Conservation (phyloP, 2,113 vertebrate genomes). For the Sorex araneus region DNA sequence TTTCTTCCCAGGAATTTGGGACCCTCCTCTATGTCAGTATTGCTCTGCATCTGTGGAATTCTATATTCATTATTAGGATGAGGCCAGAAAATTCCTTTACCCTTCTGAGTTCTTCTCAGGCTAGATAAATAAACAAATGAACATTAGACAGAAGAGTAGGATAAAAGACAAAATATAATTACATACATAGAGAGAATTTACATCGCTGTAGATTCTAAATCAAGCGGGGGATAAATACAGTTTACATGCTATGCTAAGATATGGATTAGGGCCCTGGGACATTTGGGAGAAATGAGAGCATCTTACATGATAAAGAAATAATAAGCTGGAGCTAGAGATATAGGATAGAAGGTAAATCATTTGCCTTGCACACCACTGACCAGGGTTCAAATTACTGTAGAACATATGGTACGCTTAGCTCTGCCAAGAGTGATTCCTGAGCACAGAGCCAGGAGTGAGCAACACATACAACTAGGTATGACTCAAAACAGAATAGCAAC, state of each 20-base stretch:
- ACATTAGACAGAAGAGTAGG: background rate
- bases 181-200: background rate
- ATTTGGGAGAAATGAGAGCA: background rate
- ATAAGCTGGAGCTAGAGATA: too few species aligned
- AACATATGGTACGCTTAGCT: too few species aligned
- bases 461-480: too few species aligned
- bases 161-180: background rate
- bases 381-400: too few species aligned
- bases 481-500: too few species aligned
- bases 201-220: background rate
- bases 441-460: too few species aligned
- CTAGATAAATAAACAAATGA: background rate
- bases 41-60: too few species aligned
- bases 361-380: too few species aligned
- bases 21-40: background rate
- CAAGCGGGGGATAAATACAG: background rate
- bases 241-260: background rate
- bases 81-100: too few species aligned
- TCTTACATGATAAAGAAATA: background rate
- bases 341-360: too few species aligned
- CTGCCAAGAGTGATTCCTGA: too few species aligned
- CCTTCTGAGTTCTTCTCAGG: background rate
- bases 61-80: background rate
- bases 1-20: too few species aligned
- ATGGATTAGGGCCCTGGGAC: background rate